phyloP scores from a whole-genome alignment of 2,113 vertebrate species.

The Lamprotornis superbus region DNA sequence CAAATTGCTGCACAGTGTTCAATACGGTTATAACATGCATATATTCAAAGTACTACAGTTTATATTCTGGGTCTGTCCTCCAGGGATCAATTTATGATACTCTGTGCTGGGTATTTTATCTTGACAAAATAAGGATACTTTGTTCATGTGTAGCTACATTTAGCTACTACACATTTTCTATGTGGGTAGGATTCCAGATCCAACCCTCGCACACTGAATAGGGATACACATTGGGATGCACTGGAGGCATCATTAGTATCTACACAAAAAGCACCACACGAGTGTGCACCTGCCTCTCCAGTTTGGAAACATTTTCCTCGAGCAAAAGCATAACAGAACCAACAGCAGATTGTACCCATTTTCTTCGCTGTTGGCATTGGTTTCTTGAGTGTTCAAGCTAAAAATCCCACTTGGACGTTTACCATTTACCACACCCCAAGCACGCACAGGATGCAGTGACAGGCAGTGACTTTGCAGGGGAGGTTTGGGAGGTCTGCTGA shows the following conservation, averaged over 20 bases:
- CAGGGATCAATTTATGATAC: constrained; percentile 55
- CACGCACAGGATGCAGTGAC: fast-evolving
- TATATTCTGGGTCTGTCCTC: constrained; percentile 34
- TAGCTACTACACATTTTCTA: not conserved
- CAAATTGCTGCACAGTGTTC: constrained; percentile 49
- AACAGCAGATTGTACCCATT: not conserved
- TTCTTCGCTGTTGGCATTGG: not conserved
- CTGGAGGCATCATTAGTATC: fast-evolving
- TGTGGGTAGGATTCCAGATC: not conserved
- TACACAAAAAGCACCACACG: not conserved
- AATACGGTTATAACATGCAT: not conserved
- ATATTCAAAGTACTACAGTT: constrained; percentile 25
- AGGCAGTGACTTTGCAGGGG: not conserved
- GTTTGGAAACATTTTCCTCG: not conserved
- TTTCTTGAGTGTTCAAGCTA: not conserved
- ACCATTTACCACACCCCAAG: not conserved
- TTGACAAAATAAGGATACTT: constrained; percentile 9
- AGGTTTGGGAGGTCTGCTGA: not conserved
- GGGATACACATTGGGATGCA: not conserved
- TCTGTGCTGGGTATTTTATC: not conserved
- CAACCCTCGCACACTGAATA: fast-evolving
- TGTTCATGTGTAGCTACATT: not conserved
- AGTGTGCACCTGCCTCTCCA: not conserved
- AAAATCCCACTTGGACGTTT: not conserved
- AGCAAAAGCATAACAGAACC: not conserved